A percentile compares a stretch with the other conserved stretches of the same genome.
Evolutionary conservation across 2,113 vertebrate genomes (phyloP).

Genomic region (Brachionichthys hirsutus): DNA sequence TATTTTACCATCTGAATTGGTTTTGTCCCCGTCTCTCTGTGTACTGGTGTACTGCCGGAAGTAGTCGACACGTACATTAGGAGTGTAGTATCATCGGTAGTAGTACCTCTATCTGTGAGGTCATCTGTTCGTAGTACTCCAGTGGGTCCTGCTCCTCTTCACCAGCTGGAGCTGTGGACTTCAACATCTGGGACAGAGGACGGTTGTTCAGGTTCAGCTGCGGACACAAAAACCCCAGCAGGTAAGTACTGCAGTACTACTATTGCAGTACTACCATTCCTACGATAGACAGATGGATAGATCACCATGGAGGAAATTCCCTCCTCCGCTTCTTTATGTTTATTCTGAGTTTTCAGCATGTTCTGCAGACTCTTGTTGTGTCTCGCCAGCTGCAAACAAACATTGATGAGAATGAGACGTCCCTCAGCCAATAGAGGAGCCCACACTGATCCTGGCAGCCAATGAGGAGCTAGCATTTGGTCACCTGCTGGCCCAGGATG

Average conservation of each 20-base stretch:
- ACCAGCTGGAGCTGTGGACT: slow-evolving; percentile 79
- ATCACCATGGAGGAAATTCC: slow-evolving; percentile 95
- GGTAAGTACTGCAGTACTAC: not conserved
- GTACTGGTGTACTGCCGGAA: too few species aligned
- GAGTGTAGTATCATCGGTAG: not conserved
- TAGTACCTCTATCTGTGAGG: slow-evolving; percentile 88
- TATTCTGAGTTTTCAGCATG: slow-evolving; percentile 86
- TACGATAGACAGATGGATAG: not conserved
- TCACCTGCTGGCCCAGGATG: slow-evolving; percentile 94
- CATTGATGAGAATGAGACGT: not conserved
- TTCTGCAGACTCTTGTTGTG: slow-evolving; percentile 91
- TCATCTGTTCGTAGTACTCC: slow-evolving; percentile 88
- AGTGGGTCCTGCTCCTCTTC: slow-evolving; percentile 89
- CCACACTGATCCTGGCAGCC: not conserved
- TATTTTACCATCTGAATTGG: too few species aligned
- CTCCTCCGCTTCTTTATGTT: slow-evolving; percentile 87
- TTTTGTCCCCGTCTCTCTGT: too few species aligned
- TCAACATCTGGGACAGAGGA: slow-evolving; percentile 92
- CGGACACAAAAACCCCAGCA: not conserved
- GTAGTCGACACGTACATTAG: not conserved
- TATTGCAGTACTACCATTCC: too few species aligned
- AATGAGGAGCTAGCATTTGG: slow-evolving; percentile 2
- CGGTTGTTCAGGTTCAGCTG: slow-evolving; percentile 95
- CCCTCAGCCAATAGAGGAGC: not conserved
- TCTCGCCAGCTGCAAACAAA: slow-evolving; percentile 82